Percentiles rank a stretch among this genome's conserved stretches.
Conservation (phyloP, 2,113 vertebrate species). For the Enhydra lutris region DNA sequence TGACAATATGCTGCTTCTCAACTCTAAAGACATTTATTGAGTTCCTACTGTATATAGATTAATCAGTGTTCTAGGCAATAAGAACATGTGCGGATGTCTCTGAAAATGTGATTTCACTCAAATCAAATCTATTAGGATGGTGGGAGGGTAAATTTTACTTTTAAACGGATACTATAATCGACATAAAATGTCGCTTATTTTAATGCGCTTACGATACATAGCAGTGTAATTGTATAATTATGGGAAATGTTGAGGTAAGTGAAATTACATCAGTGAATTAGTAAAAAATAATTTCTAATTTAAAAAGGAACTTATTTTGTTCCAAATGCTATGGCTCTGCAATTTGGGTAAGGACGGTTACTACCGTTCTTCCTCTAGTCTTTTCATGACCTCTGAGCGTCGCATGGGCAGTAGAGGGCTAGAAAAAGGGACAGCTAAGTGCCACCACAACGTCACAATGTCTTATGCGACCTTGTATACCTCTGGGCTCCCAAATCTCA, state of each 20-base stretch:
- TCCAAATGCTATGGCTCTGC: neutral
- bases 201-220: neutral
- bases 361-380: neutral
- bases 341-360: neutral
- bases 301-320: neutral
- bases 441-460: neutral
- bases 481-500: neutral
- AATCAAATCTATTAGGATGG: neutral
- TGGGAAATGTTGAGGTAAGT: neutral
- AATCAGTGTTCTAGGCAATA: neutral
- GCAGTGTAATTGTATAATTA: neutral
- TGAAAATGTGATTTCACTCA: neutral
- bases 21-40: neutral
- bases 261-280: neutral
- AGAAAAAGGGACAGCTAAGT: neutral
- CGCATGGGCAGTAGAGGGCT: neutral
- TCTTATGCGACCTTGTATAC: neutral
- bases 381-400: neutral
- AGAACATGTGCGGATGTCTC: neutral
- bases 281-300: neutral
- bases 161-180: neutral
- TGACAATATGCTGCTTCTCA: neutral
- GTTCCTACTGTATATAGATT: neutral
- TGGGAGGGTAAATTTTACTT: neutral
- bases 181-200: neutral